phyloP scores from a whole-genome alignment of 2,888 invertebrate species.

The Hyposoter dolosus region DNA sequence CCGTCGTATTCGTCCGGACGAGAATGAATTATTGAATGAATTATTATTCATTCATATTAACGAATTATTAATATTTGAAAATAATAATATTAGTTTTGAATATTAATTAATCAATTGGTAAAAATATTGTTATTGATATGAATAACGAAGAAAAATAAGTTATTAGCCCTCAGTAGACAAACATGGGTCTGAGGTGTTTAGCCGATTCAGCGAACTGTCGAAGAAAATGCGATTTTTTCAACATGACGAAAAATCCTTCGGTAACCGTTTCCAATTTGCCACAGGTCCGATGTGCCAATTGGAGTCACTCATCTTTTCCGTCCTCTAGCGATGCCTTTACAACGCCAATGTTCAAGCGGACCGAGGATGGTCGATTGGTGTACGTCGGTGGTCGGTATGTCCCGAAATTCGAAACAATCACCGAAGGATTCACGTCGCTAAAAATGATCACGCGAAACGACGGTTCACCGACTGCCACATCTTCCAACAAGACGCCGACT shows the following conservation, averaged over 20 bases:
- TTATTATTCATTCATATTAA: too few relatives aligned
- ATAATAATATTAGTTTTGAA: too few relatives aligned
- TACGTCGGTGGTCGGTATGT: conserved; percentile 91
- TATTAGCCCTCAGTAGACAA: too few relatives aligned
- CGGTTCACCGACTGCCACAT: conserved; percentile 84
- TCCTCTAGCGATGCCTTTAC: conserved; percentile 92
- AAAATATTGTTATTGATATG: neutral
- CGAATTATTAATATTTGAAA: too few relatives aligned
- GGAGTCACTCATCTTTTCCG: conserved; percentile 90
- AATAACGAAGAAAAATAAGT: too few relatives aligned
- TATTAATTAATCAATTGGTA: neutral
- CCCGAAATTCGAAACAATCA: conserved; percentile 89
- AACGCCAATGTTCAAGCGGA: conserved; percentile 91
- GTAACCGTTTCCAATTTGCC: too few relatives aligned
- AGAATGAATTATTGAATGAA: too few relatives aligned
- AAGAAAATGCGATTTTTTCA: too few relatives aligned
- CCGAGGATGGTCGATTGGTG: conserved; percentile 90
- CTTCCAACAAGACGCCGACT: conserved; percentile 87
- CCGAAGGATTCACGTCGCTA: conserved; percentile 89
- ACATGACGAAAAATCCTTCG: too few relatives aligned
- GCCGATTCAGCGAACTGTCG: too few relatives aligned
- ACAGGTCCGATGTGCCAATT: conserved; percentile 89
- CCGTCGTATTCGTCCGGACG: too few relatives aligned
- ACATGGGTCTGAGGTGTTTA: too few relatives aligned
- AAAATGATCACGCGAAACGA: conserved; percentile 87